Conservation (phyloP, 2,113 vertebrate genomes). For the Triplophysa siluroides region DNA sequence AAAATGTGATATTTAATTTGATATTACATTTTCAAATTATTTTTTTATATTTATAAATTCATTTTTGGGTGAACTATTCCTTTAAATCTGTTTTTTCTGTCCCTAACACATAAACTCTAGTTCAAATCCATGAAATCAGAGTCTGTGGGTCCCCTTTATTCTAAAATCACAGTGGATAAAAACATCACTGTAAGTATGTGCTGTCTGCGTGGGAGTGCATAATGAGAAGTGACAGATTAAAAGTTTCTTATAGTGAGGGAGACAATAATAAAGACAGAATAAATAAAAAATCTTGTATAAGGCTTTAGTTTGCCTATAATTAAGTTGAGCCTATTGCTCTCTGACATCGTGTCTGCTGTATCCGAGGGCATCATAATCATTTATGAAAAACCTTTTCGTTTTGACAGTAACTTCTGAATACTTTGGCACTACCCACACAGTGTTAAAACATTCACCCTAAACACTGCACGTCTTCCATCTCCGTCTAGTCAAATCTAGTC, state of each 20-base stretch:
- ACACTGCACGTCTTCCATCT: conserved; percentile 34
- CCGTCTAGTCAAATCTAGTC: background rate
- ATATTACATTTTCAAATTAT: too few species aligned
- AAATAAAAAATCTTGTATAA: background rate
- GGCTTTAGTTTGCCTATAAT: conserved; percentile 48
- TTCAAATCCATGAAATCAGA: background rate
- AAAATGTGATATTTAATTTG: too few species aligned
- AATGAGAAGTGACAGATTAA: conserved; percentile 2
- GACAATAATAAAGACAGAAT: conserved; percentile 12
- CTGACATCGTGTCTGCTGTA: conserved; percentile 39
- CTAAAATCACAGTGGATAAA: background rate
- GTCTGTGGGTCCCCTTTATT: background rate
- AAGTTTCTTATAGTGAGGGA: background rate
- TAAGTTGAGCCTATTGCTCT: conserved; percentile 48
- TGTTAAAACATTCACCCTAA: conserved; percentile 50
- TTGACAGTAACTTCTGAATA: conserved; percentile 57
- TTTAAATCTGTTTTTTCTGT: too few species aligned
- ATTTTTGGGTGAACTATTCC: too few species aligned
- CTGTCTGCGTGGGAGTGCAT: background rate
- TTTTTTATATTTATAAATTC: too few species aligned
- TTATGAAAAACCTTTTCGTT: conserved; percentile 50
- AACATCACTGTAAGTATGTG: background rate
- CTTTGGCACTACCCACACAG: conserved; percentile 55
- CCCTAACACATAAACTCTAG: too few species aligned
- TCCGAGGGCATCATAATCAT: conserved; percentile 42